phyloP scores from a whole-genome alignment of 2,888 invertebrate species.

The Abscondita cerata region DNA sequence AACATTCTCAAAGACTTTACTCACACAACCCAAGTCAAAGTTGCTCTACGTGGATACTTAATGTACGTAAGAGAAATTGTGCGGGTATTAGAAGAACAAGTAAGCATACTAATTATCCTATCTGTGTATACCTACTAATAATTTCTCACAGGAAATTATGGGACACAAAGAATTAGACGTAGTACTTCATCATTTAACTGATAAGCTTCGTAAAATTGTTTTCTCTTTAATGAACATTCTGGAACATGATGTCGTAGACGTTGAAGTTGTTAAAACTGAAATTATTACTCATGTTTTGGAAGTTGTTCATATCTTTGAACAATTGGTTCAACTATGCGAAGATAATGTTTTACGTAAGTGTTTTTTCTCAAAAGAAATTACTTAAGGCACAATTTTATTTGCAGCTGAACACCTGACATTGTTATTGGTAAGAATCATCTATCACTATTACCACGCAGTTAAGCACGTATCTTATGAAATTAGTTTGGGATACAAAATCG shows the following conservation, averaged over 20 bases:
- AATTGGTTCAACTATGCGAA: constrained; percentile 2
- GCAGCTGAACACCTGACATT: background rate
- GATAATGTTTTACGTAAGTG: background rate
- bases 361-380: background rate
- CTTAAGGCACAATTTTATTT: no score
- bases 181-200: background rate
- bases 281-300: background rate
- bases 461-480: constrained; percentile 7
- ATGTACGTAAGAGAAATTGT: background rate
- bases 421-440: constrained; percentile 1
- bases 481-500: constrained; percentile 3
- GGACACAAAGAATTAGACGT: constrained; percentile 5
- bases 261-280: constrained; percentile 1
- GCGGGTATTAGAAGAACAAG: background rate
- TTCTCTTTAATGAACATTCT: background rate
- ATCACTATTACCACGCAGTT: background rate
- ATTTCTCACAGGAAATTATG: background rate
- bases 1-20: background rate
- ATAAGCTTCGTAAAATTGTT: constrained; percentile 7
- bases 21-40: constrained; percentile 4
- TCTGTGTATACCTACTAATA: no score
- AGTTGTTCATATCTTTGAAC: background rate
- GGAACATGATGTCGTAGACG: background rate
- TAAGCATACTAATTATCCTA: background rate
- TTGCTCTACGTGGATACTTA: constrained; percentile 9